Percentiles rank a stretch among this genome's conserved stretches.
Evolutionary conservation across 1,140 invertebrate genomes (phyloP).

Genomic region (Zaprionus nigranus): DNA sequence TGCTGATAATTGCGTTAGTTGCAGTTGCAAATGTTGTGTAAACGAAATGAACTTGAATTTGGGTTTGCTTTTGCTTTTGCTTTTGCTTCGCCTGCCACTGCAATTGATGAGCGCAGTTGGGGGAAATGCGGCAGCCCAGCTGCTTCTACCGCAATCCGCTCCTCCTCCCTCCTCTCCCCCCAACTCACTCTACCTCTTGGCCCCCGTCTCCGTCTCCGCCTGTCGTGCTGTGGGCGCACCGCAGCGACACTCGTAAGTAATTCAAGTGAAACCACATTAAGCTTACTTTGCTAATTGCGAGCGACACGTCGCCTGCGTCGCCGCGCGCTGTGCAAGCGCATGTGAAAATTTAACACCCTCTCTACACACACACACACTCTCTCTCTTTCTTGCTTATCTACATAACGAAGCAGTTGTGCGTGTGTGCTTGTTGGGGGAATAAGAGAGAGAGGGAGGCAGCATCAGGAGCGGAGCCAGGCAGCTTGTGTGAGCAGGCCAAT

Average conservation of each 20-base stretch:
- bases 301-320: slow-evolving; percentile 73
- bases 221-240: slow-evolving; percentile 22
- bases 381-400: slow-evolving; percentile 58
- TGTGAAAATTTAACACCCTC: slow-evolving; percentile 46
- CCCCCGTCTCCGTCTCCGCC: not conserved
- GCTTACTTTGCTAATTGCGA: slow-evolving; percentile 84
- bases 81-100: slow-evolving; percentile 30
- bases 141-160: slow-evolving; percentile 8
- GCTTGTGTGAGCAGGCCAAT: slow-evolving; percentile 72
- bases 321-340: slow-evolving; percentile 32
- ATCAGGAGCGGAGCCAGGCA: not conserved
- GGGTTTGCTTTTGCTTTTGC: slow-evolving; percentile 17
- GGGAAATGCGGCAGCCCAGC: slow-evolving; percentile 15
- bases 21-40: slow-evolving; percentile 61
- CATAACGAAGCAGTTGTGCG: slow-evolving; percentile 53
- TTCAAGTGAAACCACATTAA: slow-evolving; percentile 83
- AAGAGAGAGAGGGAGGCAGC: not conserved
- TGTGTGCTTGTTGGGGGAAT: slow-evolving; percentile 1
- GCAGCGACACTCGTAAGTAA: slow-evolving; percentile 77
- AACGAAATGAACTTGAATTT: slow-evolving; percentile 76
- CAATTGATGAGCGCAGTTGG: slow-evolving; percentile 64
- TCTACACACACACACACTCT: not conserved
- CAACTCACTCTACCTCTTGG: no score
- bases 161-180: not conserved
- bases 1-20: slow-evolving; percentile 35